Evolutionary conservation across 2,113 vertebrate species (phyloP).

Genomic region (Chaetura pelagica): DNA sequence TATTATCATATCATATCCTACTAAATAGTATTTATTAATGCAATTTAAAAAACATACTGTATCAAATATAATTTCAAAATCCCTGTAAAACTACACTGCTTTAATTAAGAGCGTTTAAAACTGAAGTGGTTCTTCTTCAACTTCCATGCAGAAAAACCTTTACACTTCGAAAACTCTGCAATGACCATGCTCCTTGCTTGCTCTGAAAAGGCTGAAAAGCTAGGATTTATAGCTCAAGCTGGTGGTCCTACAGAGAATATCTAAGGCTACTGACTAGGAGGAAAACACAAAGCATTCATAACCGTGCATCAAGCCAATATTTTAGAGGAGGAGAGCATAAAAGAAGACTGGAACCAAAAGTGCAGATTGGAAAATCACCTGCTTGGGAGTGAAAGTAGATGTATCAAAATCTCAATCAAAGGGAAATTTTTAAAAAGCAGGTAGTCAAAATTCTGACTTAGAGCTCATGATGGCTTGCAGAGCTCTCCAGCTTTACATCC

Average conservation of each 20-base stretch:
- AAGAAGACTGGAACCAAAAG: background rate
- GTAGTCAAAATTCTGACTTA: background rate
- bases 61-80: background rate
- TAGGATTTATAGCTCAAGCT: background rate
- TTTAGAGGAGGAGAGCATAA: background rate
- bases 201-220: background rate
- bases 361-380: background rate
- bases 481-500: background rate
- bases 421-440: background rate
- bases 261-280: background rate
- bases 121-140: background rate
- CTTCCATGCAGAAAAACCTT: background rate
- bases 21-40: background rate
- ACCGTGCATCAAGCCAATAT: background rate
- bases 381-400: background rate
- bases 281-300: background rate
- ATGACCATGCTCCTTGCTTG: background rate
- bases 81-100: background rate
- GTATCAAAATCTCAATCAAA: background rate
- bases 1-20: background rate
- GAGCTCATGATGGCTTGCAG: background rate
- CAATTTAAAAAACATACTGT: background rate
- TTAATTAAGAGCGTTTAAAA: background rate
- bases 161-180: background rate
- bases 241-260: background rate